Percentiles rank a stretch among this genome's conserved stretches.
phyloP scores from a whole-genome alignment of 2,888 invertebrate genomes.

The Xestia c-nigrum region DNA sequence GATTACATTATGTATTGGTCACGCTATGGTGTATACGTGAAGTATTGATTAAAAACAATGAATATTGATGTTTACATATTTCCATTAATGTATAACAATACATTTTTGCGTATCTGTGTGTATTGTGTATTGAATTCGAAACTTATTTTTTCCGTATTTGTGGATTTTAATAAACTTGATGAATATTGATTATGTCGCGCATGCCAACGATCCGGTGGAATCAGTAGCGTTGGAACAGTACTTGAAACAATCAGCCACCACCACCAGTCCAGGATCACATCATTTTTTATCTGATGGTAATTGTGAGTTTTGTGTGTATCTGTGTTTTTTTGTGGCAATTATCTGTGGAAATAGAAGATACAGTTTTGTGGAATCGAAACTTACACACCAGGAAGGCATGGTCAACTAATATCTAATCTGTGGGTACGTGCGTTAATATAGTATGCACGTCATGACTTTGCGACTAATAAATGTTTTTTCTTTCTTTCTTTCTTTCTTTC shows the following conservation, averaged over 20 bases:
- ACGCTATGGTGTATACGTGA: no score
- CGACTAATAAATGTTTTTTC: no score
- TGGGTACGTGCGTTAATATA: no score
- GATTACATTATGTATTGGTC: no score
- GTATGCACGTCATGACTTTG: no score
- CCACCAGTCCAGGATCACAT: background rate
- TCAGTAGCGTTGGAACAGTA: slow-evolving; percentile 9
- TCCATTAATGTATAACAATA: background rate
- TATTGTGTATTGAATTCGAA: slow-evolving; percentile 19
- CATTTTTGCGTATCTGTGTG: slow-evolving; percentile 24
- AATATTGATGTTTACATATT: no score
- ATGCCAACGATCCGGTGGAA: slow-evolving; percentile 9
- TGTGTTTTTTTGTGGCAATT: background rate
- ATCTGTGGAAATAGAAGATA: background rate
- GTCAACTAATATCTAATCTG: no score
- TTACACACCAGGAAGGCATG: background rate
- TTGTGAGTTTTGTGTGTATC: background rate
- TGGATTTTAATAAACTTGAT: background rate
- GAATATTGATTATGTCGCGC: background rate
- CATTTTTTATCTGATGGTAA: slow-evolving; percentile 2
- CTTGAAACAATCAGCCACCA: background rate
- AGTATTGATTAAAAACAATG: no score
- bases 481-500: no score
- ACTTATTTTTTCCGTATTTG: slow-evolving; percentile 9
- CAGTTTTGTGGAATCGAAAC: background rate